Percentiles rank a stretch among this genome's conserved stretches.
Evolutionary conservation across 2,888 invertebrate species (phyloP).

Genomic region (Andrena haemorrhoa): DNA sequence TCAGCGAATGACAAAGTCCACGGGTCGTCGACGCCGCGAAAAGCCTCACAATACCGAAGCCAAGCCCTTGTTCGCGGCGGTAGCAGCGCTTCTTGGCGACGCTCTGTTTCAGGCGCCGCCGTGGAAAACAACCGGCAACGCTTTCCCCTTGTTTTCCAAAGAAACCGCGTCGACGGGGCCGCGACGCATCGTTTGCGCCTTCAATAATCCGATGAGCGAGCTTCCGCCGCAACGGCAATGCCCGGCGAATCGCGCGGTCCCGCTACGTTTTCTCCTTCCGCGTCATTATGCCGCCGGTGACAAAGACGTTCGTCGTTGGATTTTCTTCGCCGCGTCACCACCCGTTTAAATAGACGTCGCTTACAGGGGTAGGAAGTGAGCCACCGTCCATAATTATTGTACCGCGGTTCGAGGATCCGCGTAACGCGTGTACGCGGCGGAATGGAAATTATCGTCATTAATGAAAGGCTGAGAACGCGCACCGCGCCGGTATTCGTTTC

Average conservation of each 20-base stretch:
- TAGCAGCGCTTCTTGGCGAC: conserved; percentile 30
- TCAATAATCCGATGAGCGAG: conserved; percentile 49
- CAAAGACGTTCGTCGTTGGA: conserved; percentile 43
- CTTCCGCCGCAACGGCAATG: conserved; percentile 10
- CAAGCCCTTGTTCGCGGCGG: conserved; percentile 27
- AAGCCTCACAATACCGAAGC: conserved; percentile 32
- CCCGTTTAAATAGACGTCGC: conserved; percentile 31
- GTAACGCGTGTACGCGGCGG: conserved; percentile 19
- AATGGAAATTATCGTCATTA: conserved; percentile 48
- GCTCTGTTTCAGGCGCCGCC: conserved; percentile 26
- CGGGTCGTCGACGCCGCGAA: conserved; percentile 4
- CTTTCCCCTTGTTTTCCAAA: conserved; percentile 42
- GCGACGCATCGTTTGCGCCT: conserved; percentile 52
- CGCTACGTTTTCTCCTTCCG: conserved; percentile 47
- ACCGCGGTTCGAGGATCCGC: not conserved
- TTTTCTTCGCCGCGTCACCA: conserved; percentile 33
- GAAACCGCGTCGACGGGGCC: conserved; percentile 53
- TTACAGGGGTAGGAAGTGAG: conserved; percentile 20
- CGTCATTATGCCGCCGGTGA: conserved; percentile 51
- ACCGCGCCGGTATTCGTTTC: conserved; percentile 27
- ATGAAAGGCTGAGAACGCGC: conserved; percentile 23
- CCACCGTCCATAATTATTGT: conserved; percentile 43
- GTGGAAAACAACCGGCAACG: conserved; percentile 48
- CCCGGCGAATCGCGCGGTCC: not conserved
- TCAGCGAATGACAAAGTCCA: not conserved